phyloP scores from a whole-genome alignment of 1,140 invertebrate genomes.

The Protaetia brevitarsis region DNA sequence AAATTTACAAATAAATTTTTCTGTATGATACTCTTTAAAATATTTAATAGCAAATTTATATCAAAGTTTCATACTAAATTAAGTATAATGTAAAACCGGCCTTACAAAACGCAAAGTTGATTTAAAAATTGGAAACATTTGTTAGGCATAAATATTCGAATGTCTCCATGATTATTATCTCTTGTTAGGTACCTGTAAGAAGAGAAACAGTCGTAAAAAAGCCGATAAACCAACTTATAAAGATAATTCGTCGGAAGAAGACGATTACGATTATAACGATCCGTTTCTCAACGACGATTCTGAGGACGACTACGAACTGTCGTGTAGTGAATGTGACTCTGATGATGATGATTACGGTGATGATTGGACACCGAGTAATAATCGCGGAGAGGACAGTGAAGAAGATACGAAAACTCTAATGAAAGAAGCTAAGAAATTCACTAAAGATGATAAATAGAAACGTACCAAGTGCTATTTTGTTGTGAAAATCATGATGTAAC shows the following conservation, averaged over 20 bases:
- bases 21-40: too few species aligned
- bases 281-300: conserved; percentile 25
- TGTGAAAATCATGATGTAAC: too few species aligned
- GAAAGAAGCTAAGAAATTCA: conserved; percentile 29
- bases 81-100: too few species aligned
- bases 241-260: not conserved
- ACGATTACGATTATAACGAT: conserved; percentile 25
- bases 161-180: not conserved
- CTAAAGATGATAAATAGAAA: not conserved
- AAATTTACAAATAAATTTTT: too few species aligned
- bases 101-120: too few species aligned
- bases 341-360: conserved; percentile 14
- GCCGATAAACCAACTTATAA: not conserved
- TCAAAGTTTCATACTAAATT: too few species aligned
- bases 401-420: conserved; percentile 24
- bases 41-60: too few species aligned
- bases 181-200: not conserved
- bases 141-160: too few species aligned
- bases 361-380: not conserved
- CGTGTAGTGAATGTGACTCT: conserved; percentile 19
- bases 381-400: conserved; percentile 22
- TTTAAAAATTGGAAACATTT: too few species aligned
- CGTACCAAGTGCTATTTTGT: too few species aligned
- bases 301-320: conserved; percentile 20
- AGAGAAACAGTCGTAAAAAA: conserved; percentile 1